phyloP scores from a whole-genome alignment of 1,140 invertebrate species.

The Schlechtendalia chinensis region DNA sequence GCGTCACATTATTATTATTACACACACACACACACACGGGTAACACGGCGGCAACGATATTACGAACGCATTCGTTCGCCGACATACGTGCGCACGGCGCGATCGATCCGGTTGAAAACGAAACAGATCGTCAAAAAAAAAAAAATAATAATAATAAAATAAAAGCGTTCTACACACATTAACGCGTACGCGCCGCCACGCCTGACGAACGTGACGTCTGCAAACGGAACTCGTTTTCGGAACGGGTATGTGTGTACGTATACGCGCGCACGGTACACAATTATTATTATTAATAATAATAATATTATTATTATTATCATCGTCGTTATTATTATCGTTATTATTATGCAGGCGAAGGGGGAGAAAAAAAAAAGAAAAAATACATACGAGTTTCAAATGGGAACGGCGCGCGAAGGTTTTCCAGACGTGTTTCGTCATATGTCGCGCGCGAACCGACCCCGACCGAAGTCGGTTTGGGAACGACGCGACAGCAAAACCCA shows the following conservation, averaged over 20 bases:
- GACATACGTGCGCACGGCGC: too few species aligned
- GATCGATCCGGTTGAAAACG: too few species aligned
- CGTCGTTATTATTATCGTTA: too few species aligned
- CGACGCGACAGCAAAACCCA: too few species aligned
- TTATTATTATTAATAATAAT: too few species aligned
- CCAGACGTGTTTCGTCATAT: slow-evolving; percentile 44
- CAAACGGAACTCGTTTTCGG: slow-evolving; percentile 25
- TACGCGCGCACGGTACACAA: neutral
- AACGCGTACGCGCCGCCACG: neutral
- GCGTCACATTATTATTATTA: too few species aligned
- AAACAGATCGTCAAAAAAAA: neutral
- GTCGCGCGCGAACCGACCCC: neutral
- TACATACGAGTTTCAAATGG: slow-evolving; percentile 11
- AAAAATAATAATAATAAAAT: too few species aligned
- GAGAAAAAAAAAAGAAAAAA: slow-evolving; percentile 15
- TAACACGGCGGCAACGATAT: too few species aligned
- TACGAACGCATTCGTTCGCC: too few species aligned
- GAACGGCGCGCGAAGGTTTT: slow-evolving; percentile 35
- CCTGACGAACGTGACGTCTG: neutral
- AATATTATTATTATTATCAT: too few species aligned
- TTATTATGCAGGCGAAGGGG: neutral
- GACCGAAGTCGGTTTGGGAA: too few species aligned
- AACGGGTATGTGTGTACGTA: slow-evolving; percentile 3
- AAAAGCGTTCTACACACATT: neutral
- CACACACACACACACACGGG: too few species aligned